Evolutionary conservation across 92 coral and sea anemone species (phyloP).

Genomic region (Phenganax marumi): DNA sequence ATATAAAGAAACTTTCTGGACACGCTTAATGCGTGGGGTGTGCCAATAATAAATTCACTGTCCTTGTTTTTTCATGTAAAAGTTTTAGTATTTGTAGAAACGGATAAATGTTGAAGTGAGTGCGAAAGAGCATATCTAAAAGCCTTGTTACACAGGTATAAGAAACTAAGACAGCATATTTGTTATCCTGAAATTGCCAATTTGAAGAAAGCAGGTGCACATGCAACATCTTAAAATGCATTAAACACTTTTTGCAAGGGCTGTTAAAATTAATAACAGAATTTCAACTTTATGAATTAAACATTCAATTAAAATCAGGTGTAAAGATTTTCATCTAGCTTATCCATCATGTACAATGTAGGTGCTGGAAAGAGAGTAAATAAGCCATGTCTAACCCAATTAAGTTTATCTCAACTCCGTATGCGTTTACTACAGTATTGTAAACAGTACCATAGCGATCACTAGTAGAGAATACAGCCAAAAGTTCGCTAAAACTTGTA

Average conservation of each 20-base stretch:
- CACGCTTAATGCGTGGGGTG: too few species aligned
- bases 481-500: not conserved
- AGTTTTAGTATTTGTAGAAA: too few species aligned
- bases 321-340: slow-evolving; percentile 18
- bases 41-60: too few species aligned
- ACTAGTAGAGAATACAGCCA: not conserved
- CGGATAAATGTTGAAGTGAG: too few species aligned
- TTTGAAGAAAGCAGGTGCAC: slow-evolving; percentile 6
- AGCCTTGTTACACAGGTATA: not conserved
- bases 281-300: slow-evolving; percentile 23
- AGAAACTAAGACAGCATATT: not conserved
- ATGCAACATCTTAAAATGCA: not conserved
- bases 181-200: not conserved
- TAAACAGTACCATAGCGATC: not conserved
- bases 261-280: slow-evolving; percentile 2
- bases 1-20: too few species aligned
- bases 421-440: not conserved
- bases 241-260: not conserved
- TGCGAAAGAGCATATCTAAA: too few species aligned
- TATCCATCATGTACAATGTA: not conserved
- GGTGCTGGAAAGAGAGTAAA: not conserved
- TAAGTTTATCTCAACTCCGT: not conserved
- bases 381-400: not conserved
- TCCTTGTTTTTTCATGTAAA: too few species aligned
- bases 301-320: slow-evolving; percentile 35